Evolutionary conservation across 2,113 vertebrate species (phyloP), one percentile per base, ranked within the genome.

Genomic region (Centropus bengalensis): DNA sequence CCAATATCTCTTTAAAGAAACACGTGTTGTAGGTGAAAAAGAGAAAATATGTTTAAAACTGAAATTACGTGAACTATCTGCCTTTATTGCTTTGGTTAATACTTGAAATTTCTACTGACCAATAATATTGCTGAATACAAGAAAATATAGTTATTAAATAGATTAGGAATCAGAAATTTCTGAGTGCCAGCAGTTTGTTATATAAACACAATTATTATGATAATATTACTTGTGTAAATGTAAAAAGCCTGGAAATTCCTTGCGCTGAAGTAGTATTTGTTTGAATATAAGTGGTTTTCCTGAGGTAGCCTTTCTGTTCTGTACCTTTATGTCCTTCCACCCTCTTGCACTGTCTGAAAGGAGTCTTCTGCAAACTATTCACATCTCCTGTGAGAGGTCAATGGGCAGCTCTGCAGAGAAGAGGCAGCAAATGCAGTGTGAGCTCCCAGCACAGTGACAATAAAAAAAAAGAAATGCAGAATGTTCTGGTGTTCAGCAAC

Each of bases 321-420:
- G 40, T 58, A 20, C 17, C 15, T 77, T 14, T 23, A 17, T 1
- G 2, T 47, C 21, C 22, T 76, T 60, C 44, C 16, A 49, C 15
- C 3, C 19, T 82, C 56, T 49, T 27, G 40, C 14, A 10, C 32
- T 14, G 14, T 0, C 0, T 67, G n/a, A 44, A 56, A 88, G 51
- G 38, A 55, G 16, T 52, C 14, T 12, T 4, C 27, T 66, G 59
- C 1, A 14, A 73, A 8, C 5, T 8, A 1, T 15, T 71, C 51
- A 5, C 14, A 3, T 13, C 27, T 58, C 47, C 26, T 4, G 0
- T 1, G n/a, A 67, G 19, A 12, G 26, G 26, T 5, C 20, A 17
- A 0, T 5, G 49, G 17, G 36, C 51, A 33, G 10, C 10, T 64
- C 56, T 88, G 69, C 27, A 71, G 60, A 2, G 20, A 60, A 56